Evolutionary conservation across 2,113 vertebrate species (phyloP).

Genomic region (Sitta europaea): DNA sequence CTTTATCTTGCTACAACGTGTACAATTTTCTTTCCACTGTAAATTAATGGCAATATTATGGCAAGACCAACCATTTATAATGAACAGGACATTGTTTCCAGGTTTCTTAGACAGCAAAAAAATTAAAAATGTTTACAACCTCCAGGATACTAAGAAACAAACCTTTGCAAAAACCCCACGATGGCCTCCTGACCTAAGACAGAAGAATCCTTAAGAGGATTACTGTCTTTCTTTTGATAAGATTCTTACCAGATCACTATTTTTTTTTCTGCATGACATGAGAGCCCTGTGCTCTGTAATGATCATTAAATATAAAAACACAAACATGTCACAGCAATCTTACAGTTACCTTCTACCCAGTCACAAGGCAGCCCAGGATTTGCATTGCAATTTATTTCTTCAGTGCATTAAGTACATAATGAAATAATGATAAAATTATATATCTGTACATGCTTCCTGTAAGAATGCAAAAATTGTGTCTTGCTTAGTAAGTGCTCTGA

Average conservation of each 20-base stretch:
- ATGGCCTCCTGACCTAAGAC: not conserved
- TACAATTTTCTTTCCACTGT: no score
- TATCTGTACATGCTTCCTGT: not conserved
- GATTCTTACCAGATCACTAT: conserved; percentile 5
- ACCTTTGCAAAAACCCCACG: not conserved
- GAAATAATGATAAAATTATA: not conserved
- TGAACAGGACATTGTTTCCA: not conserved
- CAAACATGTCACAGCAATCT: not conserved
- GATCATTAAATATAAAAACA: not conserved
- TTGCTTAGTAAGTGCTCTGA: conserved; percentile 6
- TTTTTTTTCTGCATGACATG: not conserved
- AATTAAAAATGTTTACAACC: not conserved
- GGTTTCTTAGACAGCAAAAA: not conserved
- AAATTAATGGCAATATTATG: not conserved
- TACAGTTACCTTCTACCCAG: not conserved
- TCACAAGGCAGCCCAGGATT: not conserved
- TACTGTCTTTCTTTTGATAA: conserved; percentile 11
- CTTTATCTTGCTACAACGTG: not conserved
- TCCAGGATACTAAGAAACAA: not conserved
- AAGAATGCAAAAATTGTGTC: not conserved
- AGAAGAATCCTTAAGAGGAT: conserved; percentile 12
- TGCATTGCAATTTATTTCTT: not conserved
- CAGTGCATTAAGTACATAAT: not conserved
- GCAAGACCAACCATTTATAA: not conserved
- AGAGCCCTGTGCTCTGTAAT: not conserved